Percentiles rank a stretch among this genome's conserved stretches.
phyloP scores from a whole-genome alignment of 1,140 invertebrate species.

The silkworm (Bombyx mori) region DNA sequence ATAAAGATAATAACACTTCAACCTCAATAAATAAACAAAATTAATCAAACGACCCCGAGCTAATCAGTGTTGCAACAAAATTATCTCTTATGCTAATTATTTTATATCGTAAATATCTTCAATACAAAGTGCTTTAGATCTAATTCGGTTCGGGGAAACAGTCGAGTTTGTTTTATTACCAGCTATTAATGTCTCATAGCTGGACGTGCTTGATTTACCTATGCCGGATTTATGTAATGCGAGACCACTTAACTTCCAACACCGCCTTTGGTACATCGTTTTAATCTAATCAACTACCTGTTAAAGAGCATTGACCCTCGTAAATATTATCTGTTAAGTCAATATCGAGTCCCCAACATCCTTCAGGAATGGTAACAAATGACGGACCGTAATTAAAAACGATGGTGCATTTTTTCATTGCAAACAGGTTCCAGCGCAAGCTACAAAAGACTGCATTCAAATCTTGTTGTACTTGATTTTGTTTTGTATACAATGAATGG shows the following conservation, averaged over 20 bases:
- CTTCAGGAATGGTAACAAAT: not conserved
- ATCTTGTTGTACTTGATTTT: not conserved
- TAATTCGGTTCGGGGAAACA: slow-evolving; percentile 48
- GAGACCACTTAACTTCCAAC: slow-evolving; percentile 24
- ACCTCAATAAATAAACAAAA: not conserved
- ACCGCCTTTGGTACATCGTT: slow-evolving; percentile 9
- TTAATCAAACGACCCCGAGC: not conserved
- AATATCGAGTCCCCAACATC: not conserved
- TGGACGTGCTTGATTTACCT: slow-evolving; percentile 42
- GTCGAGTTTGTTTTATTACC: slow-evolving; percentile 47
- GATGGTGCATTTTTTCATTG: too few relatives aligned
- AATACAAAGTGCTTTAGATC: slow-evolving; percentile 22
- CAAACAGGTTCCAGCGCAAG: too few relatives aligned
- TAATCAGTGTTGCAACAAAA: slow-evolving; percentile 1
- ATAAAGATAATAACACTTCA: slow-evolving; percentile 1
- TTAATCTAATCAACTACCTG: slow-evolving; percentile 15
- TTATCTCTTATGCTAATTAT: slow-evolving; percentile 17
- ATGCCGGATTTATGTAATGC: slow-evolving; percentile 20
- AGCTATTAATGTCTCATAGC: slow-evolving; percentile 45
- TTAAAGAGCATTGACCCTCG: slow-evolving; percentile 2
- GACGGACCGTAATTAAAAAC: slow-evolving; percentile 1
- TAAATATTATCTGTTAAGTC: slow-evolving; percentile 1
- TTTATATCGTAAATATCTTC: slow-evolving; percentile 25
- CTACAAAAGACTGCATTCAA: too few relatives aligned
- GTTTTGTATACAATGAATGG: slow-evolving; percentile 13